Conservation (phyloP, 2,888 invertebrate species). For the Erebia epiphron region DNA sequence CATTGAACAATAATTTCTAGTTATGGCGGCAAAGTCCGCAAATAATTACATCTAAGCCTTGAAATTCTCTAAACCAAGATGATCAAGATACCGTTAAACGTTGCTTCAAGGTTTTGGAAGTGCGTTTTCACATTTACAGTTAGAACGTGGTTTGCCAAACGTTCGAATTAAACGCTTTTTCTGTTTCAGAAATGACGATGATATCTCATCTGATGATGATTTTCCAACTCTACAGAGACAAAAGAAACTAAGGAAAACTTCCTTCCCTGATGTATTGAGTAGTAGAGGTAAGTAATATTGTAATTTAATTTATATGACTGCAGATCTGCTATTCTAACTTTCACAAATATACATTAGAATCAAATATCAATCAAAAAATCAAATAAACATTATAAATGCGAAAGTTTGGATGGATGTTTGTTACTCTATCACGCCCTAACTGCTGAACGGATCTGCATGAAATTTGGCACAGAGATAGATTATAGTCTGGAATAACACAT, state of each 20-base stretch:
- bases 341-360: too few species aligned
- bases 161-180: background rate
- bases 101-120: conserved; percentile 73
- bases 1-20: conserved; percentile 49
- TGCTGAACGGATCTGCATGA: too few species aligned
- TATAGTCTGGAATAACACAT: too few species aligned
- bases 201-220: conserved; percentile 69
- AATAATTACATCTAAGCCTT: conserved; percentile 46
- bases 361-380: too few species aligned
- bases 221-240: conserved; percentile 67
- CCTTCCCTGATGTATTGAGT: conserved; percentile 64
- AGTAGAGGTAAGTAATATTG: conserved; percentile 63
- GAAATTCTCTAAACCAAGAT: conserved; percentile 45
- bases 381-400: too few species aligned
- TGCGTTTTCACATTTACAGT: conserved; percentile 39
- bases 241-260: conserved; percentile 63
- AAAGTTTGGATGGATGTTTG: too few species aligned
- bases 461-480: too few species aligned
- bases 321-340: background rate
- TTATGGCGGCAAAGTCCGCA: conserved; percentile 78
- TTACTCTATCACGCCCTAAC: too few species aligned
- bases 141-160: background rate
- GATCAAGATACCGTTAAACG: conserved; percentile 65
- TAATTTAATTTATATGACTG: background rate
- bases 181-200: conserved; percentile 69